These are phyloP conservation scores for Ciona savignyi DNA, from an alignment of 23 tunicate species.

Conservation along the genomic window DNA sequence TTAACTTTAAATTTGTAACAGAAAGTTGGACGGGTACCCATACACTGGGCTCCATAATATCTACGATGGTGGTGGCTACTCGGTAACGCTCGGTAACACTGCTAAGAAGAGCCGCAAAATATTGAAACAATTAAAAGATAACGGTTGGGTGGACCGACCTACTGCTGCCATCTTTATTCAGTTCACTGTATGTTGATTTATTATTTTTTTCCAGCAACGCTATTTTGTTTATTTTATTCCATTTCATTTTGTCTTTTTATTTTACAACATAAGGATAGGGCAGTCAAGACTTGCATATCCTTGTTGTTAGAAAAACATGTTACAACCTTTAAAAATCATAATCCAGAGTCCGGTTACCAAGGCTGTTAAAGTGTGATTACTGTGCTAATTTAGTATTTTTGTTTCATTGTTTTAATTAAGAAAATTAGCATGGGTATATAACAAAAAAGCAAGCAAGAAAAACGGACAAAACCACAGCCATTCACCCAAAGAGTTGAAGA, in stretches of 20 bases:
- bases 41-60: constrained; percentile 35
- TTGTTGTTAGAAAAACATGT: no score
- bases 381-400: no score
- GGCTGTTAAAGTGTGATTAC: no score
- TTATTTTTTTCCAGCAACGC: neutral
- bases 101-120: constrained; percentile 27
- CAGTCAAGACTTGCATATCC: no score
- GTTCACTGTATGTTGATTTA: constrained; percentile 44
- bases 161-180: constrained; percentile 71
- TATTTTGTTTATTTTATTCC: neutral
- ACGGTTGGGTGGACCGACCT: constrained; percentile 63
- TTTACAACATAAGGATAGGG: neutral
- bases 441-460: no score
- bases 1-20: constrained; percentile 11
- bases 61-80: constrained; percentile 92
- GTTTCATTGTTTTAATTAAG: no score
- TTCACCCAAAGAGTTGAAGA: no score
- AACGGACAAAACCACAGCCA: no score
- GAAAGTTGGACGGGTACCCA: constrained; percentile 71
- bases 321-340: no score
- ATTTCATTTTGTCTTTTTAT: neutral
- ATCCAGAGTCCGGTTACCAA: no score
- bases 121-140: constrained; percentile 24
- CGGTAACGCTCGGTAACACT: constrained; percentile 72
- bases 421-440: no score